These are phyloP conservation scores for Dicyrtoma fusca DNA, from an alignment of 2,888 invertebrate species.

Conservation along the genomic window DNA sequence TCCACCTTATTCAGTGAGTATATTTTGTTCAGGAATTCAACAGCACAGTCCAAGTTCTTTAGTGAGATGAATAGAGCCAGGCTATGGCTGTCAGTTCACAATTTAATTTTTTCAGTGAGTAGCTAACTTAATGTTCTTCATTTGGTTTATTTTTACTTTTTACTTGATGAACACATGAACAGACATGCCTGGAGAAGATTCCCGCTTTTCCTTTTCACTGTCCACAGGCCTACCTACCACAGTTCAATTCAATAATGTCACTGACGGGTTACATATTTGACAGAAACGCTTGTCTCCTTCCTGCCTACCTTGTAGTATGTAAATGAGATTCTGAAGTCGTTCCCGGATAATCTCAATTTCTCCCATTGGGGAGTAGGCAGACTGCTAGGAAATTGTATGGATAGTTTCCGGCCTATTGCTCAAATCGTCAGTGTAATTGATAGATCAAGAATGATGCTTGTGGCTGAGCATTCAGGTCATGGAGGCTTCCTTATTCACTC, in stretches of 20 bases:
- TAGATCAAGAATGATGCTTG: constrained; percentile 86
- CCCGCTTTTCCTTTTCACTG: constrained; percentile 77
- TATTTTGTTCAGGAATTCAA: too few species aligned
- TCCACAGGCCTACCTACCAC: constrained; percentile 78
- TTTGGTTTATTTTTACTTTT: constrained; percentile 2
- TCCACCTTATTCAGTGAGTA: too few species aligned
- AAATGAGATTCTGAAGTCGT: constrained; percentile 89
- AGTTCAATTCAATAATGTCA: constrained; percentile 77
- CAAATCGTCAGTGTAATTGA: constrained; percentile 95
- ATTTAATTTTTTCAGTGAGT: too few species aligned
- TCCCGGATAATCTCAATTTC: constrained; percentile 77
- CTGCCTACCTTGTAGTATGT: constrained; percentile 94
- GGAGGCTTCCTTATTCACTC: constrained; percentile 87
- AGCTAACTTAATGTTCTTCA: too few species aligned
- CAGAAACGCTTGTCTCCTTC: constrained; percentile 85
- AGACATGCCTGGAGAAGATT: constrained; percentile 87
- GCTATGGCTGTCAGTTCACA: too few species aligned
- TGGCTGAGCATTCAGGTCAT: constrained; percentile 90
- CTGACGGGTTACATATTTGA: constrained; percentile 89
- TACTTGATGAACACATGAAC: too few species aligned
- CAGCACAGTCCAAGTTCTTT: too few species aligned
- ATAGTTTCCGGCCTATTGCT: constrained; percentile 83
- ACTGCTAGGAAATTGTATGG: constrained; percentile 83
- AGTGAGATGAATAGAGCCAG: too few species aligned
- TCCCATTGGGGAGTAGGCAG: constrained; percentile 91